Percentiles rank a stretch among this genome's conserved stretches.
Conservation (phyloP, 2,113 vertebrate species). For the Piprites chloris region DNA sequence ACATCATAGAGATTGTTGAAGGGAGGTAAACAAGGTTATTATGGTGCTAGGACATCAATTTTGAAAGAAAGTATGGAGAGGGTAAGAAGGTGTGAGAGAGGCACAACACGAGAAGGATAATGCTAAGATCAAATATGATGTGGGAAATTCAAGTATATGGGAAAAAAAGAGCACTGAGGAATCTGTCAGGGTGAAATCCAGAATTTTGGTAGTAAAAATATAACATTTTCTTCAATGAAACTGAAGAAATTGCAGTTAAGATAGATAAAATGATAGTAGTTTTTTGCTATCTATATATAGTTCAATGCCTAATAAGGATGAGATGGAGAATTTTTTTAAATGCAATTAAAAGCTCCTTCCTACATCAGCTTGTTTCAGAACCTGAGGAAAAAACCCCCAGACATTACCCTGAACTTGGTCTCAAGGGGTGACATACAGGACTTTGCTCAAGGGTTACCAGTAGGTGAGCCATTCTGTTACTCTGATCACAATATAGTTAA, state of each 20-base stretch:
- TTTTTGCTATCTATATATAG: background rate
- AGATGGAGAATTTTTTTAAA: background rate
- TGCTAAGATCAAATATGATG: background rate
- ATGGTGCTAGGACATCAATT: background rate
- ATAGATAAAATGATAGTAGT: background rate
- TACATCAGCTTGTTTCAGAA: background rate
- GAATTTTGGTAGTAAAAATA: background rate
- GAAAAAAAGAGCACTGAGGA: background rate
- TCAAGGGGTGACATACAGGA: background rate
- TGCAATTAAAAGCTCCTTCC: background rate
- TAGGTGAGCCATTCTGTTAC: background rate
- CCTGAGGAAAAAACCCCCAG: background rate
- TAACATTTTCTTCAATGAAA: background rate
- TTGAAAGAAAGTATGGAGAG: background rate
- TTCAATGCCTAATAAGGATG: background rate
- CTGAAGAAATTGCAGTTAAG: background rate
- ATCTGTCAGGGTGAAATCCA: background rate
- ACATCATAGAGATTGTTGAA: background rate
- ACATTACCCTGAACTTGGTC: fast-evolving
- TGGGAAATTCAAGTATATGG: background rate
- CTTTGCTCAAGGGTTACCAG: background rate
- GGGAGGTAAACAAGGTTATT: background rate
- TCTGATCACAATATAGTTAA: background rate
- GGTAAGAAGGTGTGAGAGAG: background rate
- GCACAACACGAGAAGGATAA: background rate